Evolutionary conservation across 1,140 invertebrate species (phyloP), one percentile per base, ranked within the genome.

Genomic region (Planococcus citri): DNA sequence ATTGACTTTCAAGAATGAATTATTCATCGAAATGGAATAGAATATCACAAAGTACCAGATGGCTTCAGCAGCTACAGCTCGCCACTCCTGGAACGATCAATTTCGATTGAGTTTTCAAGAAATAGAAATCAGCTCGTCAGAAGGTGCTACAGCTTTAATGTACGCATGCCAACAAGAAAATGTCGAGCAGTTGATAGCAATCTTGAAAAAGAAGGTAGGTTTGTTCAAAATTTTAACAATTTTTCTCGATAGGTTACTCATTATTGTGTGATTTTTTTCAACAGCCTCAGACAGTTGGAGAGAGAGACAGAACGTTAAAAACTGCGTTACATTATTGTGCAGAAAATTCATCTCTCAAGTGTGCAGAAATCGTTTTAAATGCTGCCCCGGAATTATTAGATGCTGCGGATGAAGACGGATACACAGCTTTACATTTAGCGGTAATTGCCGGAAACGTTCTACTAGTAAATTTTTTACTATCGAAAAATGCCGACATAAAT

Each of bases 301-400:
- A 88, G 70, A 82, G 88, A 73, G 93, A 95, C 78, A 82, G 90
- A 22, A 92, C 86, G 8, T 83, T 92, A 69, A 92, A 94, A 73
- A 91, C 87, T 69, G 90, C 92, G 25, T 81, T 97, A 27, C 95
- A 97, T 79, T 97, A 97, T 80, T 97, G 94, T 80, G 83, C 83
- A 0, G 85, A 86, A 79, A 90, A 87, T 83, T 73, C 83, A 79
- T 77, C 82, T 76, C 73, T 81, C 73, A 79, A 80, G 20, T 88
- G 85, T 69, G 86, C 87, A 0, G 86, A 90, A 76, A 81, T 87
- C 25, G 79, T 91, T 70, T 81, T 92, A 22, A 83, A 87, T 77
- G 85, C 86, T 60, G 90, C 89, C 71, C 88, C 90, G 24, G 84
- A 89, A 73, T 80, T 96, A 70, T 81, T 95, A 25, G 86, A 90